Percentiles rank a stretch among this genome's conserved stretches.
phyloP scores from a whole-genome alignment of 2,113 vertebrate genomes.

The Platysternon megacephalum region DNA sequence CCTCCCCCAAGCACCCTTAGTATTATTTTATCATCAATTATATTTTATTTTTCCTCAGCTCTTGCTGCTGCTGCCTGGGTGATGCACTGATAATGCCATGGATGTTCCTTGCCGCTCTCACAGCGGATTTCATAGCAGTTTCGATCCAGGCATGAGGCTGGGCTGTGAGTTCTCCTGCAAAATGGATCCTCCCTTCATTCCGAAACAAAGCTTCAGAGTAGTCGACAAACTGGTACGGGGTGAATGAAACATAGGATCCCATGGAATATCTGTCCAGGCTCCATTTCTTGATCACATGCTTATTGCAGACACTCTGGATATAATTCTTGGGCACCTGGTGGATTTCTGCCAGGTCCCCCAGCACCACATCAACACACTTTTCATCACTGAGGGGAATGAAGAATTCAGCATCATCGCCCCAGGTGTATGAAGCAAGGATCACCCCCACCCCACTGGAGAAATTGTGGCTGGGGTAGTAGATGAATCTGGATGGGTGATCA shows the following conservation, averaged over 20 bases:
- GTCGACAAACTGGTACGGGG: slow-evolving; percentile 81
- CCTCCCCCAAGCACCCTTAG: background rate
- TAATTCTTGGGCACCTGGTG: slow-evolving; percentile 72
- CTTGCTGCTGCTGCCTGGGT: accelerated
- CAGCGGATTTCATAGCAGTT: slow-evolving; percentile 83
- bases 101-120: slow-evolving; percentile 80
- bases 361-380: slow-evolving; percentile 48
- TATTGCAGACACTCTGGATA: slow-evolving; percentile 65
- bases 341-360: slow-evolving; percentile 82
- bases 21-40: background rate
- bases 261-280: slow-evolving; percentile 78
- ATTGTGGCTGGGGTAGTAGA: slow-evolving; percentile 88
- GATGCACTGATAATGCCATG: slow-evolving; percentile 39
- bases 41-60: background rate
- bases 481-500: slow-evolving; percentile 81
- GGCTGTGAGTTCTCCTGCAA: slow-evolving; percentile 86
- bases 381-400: slow-evolving; percentile 75
- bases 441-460: slow-evolving; percentile 68
- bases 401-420: slow-evolving; percentile 79
- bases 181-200: slow-evolving; percentile 79
- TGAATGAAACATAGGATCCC: slow-evolving; percentile 84
- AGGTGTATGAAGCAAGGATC: slow-evolving; percentile 87
- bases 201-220: slow-evolving; percentile 75
- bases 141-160: slow-evolving; percentile 88
- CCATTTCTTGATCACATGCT: slow-evolving; percentile 83